Conservation (phyloP, 2,113 vertebrate genomes). For the Sapajus apella region DNA sequence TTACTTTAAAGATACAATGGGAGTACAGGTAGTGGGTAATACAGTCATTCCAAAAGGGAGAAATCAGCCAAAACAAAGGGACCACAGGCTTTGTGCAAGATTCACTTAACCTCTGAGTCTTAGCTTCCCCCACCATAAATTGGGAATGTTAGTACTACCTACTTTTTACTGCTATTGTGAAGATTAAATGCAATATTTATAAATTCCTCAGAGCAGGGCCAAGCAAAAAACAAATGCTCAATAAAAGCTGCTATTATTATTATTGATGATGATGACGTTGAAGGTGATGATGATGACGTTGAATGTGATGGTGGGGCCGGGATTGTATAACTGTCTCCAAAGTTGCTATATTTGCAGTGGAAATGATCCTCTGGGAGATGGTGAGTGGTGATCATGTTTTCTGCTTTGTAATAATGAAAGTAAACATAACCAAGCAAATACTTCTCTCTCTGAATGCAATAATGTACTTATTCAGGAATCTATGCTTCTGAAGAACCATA, state of each 20-base stretch:
- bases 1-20: too few species aligned
- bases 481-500: neutral
- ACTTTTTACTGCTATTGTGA: neutral
- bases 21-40: too few species aligned
- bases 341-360: neutral
- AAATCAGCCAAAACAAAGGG: too few species aligned
- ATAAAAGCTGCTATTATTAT: conserved; percentile 4
- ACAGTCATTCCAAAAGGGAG: too few species aligned
- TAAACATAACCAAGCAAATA: neutral
- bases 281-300: neutral
- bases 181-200: neutral
- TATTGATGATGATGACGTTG: neutral
- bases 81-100: neutral
- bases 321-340: neutral
- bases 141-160: neutral
- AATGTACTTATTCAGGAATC: neutral
- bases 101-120: neutral
- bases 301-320: neutral
- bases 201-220: neutral
- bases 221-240: neutral
- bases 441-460: neutral
- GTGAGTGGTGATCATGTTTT: neutral
- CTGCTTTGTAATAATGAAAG: neutral
- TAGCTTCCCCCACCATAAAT: neutral
- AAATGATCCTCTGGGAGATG: neutral